Conservation (phyloP, 2,113 vertebrate species). For the Chiloscyllium plagiosum region DNA sequence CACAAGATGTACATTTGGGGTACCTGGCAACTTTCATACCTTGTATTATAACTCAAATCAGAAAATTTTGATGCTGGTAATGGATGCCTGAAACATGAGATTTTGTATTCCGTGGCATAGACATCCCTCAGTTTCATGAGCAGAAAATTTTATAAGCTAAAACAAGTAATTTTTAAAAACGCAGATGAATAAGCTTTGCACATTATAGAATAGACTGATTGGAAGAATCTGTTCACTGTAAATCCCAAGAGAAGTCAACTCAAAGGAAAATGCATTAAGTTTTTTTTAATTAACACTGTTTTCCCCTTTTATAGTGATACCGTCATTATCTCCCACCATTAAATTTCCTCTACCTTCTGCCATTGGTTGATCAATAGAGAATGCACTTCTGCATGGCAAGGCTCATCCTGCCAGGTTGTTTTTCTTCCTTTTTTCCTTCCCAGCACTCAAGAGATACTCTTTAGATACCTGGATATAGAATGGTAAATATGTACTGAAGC, state of each 20-base stretch:
- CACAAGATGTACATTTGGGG: neutral
- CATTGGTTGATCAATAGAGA: neutral
- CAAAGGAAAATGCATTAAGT: no score
- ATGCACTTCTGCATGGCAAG: neutral
- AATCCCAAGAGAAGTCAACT: neutral
- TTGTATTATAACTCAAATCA: neutral
- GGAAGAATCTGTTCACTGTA: neutral
- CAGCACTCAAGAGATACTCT: neutral
- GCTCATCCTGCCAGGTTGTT: neutral
- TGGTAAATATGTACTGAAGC: neutral
- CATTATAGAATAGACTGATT: neutral
- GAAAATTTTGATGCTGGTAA: neutral
- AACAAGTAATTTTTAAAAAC: neutral
- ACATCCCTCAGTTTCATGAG: neutral
- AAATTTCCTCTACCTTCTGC: neutral
- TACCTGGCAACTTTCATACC: neutral
- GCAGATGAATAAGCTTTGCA: neutral
- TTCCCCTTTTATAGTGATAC: neutral
- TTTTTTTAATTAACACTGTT: neutral
- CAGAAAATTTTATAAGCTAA: neutral
- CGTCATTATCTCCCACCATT: neutral
- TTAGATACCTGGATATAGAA: neutral
- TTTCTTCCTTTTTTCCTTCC: neutral
- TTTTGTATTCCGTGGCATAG: neutral
- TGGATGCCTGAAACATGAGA: neutral